These are phyloP conservation scores for Tubulanus polymorphus DNA, from an alignment of 2,888 invertebrate genomes.

Conservation along the genomic window DNA sequence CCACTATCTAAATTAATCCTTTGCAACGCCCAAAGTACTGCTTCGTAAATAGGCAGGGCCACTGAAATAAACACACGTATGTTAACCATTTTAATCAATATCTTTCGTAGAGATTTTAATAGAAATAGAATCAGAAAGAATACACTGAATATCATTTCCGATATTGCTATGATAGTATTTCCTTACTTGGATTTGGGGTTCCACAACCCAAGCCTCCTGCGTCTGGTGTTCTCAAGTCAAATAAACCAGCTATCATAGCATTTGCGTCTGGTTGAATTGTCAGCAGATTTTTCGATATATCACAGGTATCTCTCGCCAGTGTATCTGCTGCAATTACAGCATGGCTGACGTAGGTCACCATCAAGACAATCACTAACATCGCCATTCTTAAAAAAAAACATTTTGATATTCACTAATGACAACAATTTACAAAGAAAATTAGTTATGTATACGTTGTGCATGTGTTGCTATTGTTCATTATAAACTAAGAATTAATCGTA, in stretches of 20 bases:
- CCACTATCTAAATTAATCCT: conserved; percentile 43
- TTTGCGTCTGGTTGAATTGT: conserved; percentile 29
- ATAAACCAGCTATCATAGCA: conserved; percentile 37
- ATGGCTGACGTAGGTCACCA: too few relatives aligned
- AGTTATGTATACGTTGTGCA: too few relatives aligned
- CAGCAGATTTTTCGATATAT: not conserved
- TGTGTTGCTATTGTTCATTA: too few relatives aligned
- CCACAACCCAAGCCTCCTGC: conserved; percentile 30
- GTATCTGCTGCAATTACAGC: not conserved
- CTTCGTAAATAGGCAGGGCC: conserved; percentile 44
- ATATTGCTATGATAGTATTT: not conserved
- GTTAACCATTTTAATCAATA: not conserved
- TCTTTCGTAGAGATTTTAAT: not conserved
- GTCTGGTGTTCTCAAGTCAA: conserved; percentile 26
- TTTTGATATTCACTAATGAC: too few relatives aligned
- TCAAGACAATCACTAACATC: too few relatives aligned
- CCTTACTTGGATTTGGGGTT: conserved; percentile 4
- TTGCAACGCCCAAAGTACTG: conserved; percentile 41
- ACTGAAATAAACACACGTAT: conserved; percentile 8
- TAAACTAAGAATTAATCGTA: too few relatives aligned
- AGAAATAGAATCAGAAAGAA: too few relatives aligned
- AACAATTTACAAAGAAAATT: too few relatives aligned
- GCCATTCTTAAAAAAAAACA: too few relatives aligned
- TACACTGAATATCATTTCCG: too few relatives aligned
- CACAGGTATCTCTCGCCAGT: not conserved